These are phyloP conservation scores for Caenorhabditis inopinata DNA, from an alignment of 1,140 invertebrate species.

Conservation along the genomic window DNA sequence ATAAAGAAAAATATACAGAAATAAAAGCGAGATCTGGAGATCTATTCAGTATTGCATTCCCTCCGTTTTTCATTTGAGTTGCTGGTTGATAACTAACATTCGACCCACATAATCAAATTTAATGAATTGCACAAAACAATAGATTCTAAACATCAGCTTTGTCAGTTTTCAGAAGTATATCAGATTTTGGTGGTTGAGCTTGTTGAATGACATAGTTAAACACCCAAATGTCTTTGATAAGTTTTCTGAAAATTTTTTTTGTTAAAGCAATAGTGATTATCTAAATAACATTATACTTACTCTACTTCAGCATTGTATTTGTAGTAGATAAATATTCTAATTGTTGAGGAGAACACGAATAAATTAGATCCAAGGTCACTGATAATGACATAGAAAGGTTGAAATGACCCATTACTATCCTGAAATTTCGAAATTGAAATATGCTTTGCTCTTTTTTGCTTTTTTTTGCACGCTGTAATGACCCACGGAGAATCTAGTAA, in stretches of 20 bases:
- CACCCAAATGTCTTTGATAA: neutral
- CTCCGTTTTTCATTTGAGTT: neutral
- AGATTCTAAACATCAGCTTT: neutral
- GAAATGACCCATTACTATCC: constrained; percentile 26
- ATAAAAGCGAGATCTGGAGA: neutral
- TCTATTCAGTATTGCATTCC: neutral
- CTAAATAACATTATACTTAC: neutral
- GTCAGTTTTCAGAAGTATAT: neutral
- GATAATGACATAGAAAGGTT: constrained; percentile 14
- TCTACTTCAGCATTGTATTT: constrained; percentile 37
- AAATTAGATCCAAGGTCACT: constrained; percentile 35
- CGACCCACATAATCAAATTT: neutral
- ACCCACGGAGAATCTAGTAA: neutral
- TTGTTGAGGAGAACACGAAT: constrained; percentile 36
- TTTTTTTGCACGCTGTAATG: neutral
- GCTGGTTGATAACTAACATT: neutral
- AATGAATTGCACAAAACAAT: neutral
- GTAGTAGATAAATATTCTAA: constrained; percentile 41
- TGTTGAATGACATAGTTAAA: neutral
- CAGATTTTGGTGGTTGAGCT: neutral
- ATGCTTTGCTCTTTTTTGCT: neutral
- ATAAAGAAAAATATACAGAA: neutral
- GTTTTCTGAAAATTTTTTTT: neutral
- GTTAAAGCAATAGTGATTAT: neutral
- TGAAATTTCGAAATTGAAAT: neutral